Percentiles rank a stretch among this genome's conserved stretches.
Evolutionary conservation across 2,113 vertebrate species (phyloP).

Genomic region (Crotalus tigris): DNA sequence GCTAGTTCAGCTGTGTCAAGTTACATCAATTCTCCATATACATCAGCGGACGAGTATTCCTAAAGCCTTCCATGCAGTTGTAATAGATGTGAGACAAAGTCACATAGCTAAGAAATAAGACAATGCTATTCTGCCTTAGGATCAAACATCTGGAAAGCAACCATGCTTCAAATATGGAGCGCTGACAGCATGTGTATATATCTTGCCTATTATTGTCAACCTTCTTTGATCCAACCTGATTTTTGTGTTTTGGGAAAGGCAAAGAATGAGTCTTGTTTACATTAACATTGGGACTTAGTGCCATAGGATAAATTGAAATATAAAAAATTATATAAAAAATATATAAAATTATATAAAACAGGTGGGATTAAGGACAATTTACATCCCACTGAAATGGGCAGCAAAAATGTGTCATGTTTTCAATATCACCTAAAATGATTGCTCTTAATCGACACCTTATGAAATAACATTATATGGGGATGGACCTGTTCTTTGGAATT

Average conservation of each 20-base stretch:
- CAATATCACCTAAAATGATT: background rate
- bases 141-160: conserved; percentile 7
- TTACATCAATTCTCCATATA: conserved; percentile 69
- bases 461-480: background rate
- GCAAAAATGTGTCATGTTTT: background rate
- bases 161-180: background rate
- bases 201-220: background rate
- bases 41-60: conserved; percentile 77
- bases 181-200: conserved; percentile 4
- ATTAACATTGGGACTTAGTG: background rate
- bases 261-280: background rate
- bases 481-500: background rate
- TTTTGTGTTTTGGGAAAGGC: conserved; percentile 23
- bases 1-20: conserved; percentile 56
- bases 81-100: background rate
- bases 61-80: conserved; percentile 51
- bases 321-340: too few species aligned
- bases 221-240: background rate
- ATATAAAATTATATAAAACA: conserved; percentile 13
- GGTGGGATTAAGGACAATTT: background rate
- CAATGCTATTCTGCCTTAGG: background rate
- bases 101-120: background rate
- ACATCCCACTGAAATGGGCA: background rate
- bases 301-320: background rate
- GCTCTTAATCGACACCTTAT: background rate